Evolutionary conservation across 2,113 vertebrate genomes (phyloP), one percentile per base, ranked within the genome.

Genomic region (Misgurnus mizolepis): DNA sequence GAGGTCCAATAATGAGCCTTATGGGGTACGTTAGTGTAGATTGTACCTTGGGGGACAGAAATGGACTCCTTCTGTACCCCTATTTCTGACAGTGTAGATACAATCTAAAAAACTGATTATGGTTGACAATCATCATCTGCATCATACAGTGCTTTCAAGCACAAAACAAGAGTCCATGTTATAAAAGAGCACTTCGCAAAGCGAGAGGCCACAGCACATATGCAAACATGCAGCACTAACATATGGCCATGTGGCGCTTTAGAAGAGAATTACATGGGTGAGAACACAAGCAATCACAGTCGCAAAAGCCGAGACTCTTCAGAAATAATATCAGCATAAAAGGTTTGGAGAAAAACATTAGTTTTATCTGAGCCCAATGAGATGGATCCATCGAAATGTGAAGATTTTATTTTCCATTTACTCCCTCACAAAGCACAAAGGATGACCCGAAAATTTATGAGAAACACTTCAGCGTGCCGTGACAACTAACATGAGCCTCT

Each of bases 241-340:
- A 65, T 66, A 73, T 40, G 17, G 47, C 60, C 68, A 56, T 53
- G 68, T 27, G 27, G 18, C 18, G 45, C 55, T 65, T 61, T 64
- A 12, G 69, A 55, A 80, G 58, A 34, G 47, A 53, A 73, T 74
- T 74, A 65, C 50, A 40, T 9, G 69, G 83, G 85, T 71, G 69
- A 86, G 61, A 68, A 76, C 45, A 73, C 67, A 79, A 79, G 66
- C 83, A 88, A 87, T 88, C 78, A 81, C 15, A 66, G 74, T 84
- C 9, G 18, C 53, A 66, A 17, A 7, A 4, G 60, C 81, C 41
- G 76, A 10, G 72, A 78, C 64, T 22, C 18, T 18, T 45, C 43
- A 49, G 80, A 64, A 64, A 27, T 6, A 43, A 39, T 55, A 83
- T 66, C 71, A 75, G 18, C 62, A 45, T 62, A 60, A 39, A 60